These are phyloP conservation scores for Arvicanthis niloticus DNA, from an alignment of 2,113 vertebrate species.

Conservation along the genomic window DNA sequence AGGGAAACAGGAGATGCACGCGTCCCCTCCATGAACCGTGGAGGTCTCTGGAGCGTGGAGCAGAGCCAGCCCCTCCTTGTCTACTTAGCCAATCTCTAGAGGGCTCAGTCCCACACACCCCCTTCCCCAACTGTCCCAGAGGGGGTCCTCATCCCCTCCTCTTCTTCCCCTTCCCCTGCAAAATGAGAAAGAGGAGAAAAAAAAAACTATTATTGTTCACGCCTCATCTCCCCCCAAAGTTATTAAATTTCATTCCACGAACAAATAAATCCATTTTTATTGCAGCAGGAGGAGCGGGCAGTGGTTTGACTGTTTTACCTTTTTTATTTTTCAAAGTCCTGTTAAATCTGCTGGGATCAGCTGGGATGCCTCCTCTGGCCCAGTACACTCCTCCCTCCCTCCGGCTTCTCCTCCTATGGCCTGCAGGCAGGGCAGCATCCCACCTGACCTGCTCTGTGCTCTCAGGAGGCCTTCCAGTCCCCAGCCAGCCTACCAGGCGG, in stretches of 20 bases:
- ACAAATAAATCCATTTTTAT: conserved; percentile 86
- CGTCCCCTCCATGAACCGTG: fast-evolving
- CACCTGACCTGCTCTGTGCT: background rate
- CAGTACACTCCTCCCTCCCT: background rate
- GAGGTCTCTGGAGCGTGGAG: background rate
- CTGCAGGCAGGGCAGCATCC: background rate
- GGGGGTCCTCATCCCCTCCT: background rate
- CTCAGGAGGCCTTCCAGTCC: background rate
- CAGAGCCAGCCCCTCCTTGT: background rate
- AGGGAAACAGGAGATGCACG: fast-evolving
- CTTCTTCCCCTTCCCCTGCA: background rate
- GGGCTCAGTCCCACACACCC: background rate
- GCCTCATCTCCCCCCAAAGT: conserved; percentile 79
- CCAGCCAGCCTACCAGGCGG: background rate
- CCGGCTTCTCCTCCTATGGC: background rate
- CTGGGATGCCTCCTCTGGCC: background rate
- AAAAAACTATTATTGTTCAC: conserved; percentile 76
- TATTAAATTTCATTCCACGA: conserved; percentile 84
- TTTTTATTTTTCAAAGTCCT: conserved; percentile 80
- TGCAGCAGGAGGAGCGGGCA: conserved; percentile 71
- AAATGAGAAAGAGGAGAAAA: conserved; percentile 37
- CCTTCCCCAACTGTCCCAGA: background rate
- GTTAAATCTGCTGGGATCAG: conserved; percentile 70
- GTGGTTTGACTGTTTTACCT: conserved; percentile 64
- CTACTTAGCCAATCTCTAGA: background rate